Base-by-base conservation (phyloP, 2,888 invertebrate species). In the Palloptera scutellata region DNA sequence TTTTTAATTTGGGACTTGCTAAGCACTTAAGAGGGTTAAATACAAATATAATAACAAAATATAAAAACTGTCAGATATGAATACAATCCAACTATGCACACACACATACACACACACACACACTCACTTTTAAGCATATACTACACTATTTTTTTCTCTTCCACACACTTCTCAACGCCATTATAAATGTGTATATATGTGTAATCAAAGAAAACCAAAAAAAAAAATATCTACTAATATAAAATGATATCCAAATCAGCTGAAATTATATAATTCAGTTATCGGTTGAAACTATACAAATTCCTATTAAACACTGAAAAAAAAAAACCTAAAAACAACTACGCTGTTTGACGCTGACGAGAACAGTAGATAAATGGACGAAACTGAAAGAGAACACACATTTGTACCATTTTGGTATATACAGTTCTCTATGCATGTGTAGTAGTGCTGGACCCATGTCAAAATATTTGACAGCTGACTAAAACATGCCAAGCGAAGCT, bases 391-490 rank as follows among this genome's bases (percentile, higher is more conserved):
- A 12, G 12, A 40, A 55, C 1, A 1, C 15, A 30, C 13, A 11
- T 10, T 13, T 55, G 20, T 40, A 19, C 40, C 19, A 48, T 13
- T 48, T 48, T 13, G 48, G 15, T 48, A 15, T 6, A 6, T 48
- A 15, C n/a, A n/a, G 5, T 40, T 52, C 10, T 20, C 15, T 17
- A 15, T 61, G 8, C 42, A 41, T 42, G 1, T 70, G 12, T 51
- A 17, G 30, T 41, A 30, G 19, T 12, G 40, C 41, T 71, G 83
- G 79, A 85, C 85, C 85, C 84, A 85, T 84, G 80, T 85, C 85
- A 85, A 85, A 85, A 81, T 76, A 84, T 84, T 84, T 85, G 85
- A 85, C 85, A 85, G 85, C 85, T 84, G 85, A 84, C 84, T 84
- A 81, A 81, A 84, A 81, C 83, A 84, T 79, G 80, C 83, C 80